Evolutionary conservation across 64 coral and sea anemone species (phyloP).

Genomic region (Pocillopora damicornis): DNA sequence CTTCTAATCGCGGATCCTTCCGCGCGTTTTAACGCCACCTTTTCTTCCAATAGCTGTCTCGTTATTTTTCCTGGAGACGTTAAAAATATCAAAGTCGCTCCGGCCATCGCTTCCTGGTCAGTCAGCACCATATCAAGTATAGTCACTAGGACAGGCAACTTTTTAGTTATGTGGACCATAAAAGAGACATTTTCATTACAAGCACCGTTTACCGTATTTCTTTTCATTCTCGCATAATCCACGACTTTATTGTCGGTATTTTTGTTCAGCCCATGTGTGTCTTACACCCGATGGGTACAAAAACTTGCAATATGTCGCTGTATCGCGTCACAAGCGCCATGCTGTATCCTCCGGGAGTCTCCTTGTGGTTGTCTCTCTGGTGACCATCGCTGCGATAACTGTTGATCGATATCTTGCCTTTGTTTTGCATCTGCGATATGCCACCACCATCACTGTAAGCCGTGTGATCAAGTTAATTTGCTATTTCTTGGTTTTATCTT

Average conservation of each 20-base stretch:
- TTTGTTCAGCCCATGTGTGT: background rate
- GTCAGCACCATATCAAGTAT: background rate
- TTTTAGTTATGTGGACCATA: background rate
- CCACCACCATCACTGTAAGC: background rate
- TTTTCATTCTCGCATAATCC: background rate
- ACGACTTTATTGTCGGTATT: background rate
- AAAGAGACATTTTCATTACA: background rate
- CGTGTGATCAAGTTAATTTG: background rate
- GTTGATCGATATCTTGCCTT: background rate
- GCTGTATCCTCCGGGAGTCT: background rate
- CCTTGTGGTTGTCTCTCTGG: background rate
- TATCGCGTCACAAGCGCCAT: background rate
- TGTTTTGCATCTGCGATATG: background rate
- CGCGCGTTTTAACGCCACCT: background rate
- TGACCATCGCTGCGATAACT: background rate
- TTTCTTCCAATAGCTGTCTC: background rate
- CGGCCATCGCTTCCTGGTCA: background rate
- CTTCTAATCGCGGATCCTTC: no score
- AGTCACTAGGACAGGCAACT: background rate
- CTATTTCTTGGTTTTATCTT: background rate
- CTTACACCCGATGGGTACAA: background rate
- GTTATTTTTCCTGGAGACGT: background rate
- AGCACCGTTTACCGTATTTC: background rate
- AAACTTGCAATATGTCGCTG: background rate
- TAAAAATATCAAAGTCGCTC: background rate